Evolutionary conservation across 37 sponge, comb jelly and placozoan species (phyloP).

Genomic region (Geodia barretti): DNA sequence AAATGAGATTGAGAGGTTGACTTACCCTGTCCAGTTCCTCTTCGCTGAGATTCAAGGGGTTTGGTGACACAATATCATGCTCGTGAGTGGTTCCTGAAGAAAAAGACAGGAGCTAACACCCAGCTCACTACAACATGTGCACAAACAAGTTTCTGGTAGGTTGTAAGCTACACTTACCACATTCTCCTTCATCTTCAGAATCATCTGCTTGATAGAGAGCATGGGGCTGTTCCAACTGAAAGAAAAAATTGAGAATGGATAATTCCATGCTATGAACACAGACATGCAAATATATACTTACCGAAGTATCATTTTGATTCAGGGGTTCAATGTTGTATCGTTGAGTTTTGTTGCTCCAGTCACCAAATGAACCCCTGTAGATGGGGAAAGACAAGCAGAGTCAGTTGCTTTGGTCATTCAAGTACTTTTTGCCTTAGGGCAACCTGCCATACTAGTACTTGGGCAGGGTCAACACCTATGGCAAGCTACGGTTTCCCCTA

Average conservation of each 20-base stretch:
- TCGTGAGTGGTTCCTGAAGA: too few relatives aligned
- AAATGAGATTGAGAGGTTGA: not conserved
- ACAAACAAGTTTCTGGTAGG: too few relatives aligned
- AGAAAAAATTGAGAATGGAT: not conserved
- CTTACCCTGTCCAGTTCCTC: not conserved
- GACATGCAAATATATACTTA: not conserved
- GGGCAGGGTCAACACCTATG: too few relatives aligned
- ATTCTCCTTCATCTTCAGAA: slow-evolving; percentile 16
- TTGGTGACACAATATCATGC: too few relatives aligned
- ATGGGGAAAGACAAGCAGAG: not conserved
- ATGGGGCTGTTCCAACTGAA: slow-evolving; percentile 46
- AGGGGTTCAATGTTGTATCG: slow-evolving; percentile 74
- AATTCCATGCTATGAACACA: not conserved
- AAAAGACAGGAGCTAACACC: too few relatives aligned
- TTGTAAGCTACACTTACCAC: slow-evolving; percentile 32
- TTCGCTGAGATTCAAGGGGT: not conserved
- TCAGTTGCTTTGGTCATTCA: too few relatives aligned
- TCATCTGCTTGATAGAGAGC: slow-evolving; percentile 36
- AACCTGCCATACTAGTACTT: too few relatives aligned
- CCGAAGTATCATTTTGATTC: not conserved
- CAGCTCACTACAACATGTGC: too few relatives aligned
- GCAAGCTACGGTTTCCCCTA: too few relatives aligned
- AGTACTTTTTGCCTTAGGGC: too few relatives aligned
- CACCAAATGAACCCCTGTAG: slow-evolving; percentile 73
- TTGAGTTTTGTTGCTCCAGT: slow-evolving; percentile 11